Evolutionary conservation across 2,113 vertebrate genomes (phyloP), one percentile per base, ranked within the genome.

Genomic region (Actenoides hombroni): DNA sequence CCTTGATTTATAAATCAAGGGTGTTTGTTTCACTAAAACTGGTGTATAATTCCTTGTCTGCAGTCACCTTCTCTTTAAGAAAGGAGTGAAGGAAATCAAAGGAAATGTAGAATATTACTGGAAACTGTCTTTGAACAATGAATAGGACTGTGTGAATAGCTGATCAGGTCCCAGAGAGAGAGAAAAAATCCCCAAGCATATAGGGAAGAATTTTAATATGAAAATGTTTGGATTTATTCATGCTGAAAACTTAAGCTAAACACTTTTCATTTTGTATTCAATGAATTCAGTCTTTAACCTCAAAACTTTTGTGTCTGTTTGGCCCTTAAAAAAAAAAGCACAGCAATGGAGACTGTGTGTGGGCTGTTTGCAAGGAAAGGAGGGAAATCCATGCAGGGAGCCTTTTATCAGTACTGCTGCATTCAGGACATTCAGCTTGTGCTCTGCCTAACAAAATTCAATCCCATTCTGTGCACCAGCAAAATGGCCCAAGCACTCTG

Each of bases 1-100:
- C 53, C 77, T 65, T 74, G 88, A 70, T 90, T 90, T 96, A 89
- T 76, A 86, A 94, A 93, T 76, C 82, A 94, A 69, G 79, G 20
- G 10, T 82, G 63, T 86, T 90, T 94, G 63, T 95, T 90, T 42
- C 63, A 83, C 42, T 64, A 60, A 78, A 91, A 65, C 19, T 80
- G 31, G 67, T 56, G 77, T 81, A 77, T 25, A 89, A 59, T 65
- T 80, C 42, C 76, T 94, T 95, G 61, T 89, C 79, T 97, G 86
- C 83, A 87, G 61, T 79, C 67, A 87, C 61, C 60, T 93, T 83
- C 25, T 29, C 85, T 85, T 86, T 80, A 44, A 93, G 60, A 68
- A 76, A 91, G 23, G 28, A 95, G 56, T 15, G 61, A 88, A 92
- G 77, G 51, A 60, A 83, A 95, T 46, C 49, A 94, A 92, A 88